Percentiles rank a stretch among this genome's conserved stretches.
Conservation (phyloP, 1,140 invertebrate genomes). For the Pseudomyrmex gracilis region DNA sequence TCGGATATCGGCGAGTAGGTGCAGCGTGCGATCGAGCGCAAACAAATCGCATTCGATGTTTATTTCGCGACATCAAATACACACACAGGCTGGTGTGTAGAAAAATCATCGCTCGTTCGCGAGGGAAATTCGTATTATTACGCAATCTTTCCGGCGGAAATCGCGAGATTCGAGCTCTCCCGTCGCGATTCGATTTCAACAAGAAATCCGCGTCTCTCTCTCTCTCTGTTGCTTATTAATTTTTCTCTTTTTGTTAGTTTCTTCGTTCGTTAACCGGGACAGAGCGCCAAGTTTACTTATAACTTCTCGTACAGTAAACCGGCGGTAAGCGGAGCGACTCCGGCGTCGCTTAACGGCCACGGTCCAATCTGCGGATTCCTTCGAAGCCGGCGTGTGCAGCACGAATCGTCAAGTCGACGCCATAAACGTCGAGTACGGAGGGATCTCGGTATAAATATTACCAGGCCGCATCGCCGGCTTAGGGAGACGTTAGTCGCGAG, state of each 20-base stretch:
- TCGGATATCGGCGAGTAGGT: conserved; percentile 1
- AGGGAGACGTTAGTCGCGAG: conserved; percentile 63
- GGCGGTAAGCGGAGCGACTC: conserved; percentile 53
- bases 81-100: background rate
- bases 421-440: conserved; percentile 59
- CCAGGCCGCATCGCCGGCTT: conserved; percentile 65
- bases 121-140: conserved; percentile 16
- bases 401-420: conserved; percentile 62
- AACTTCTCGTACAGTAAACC: conserved; percentile 31
- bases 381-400: background rate
- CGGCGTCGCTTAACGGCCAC: conserved; percentile 16
- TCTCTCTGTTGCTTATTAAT: no score
- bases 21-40: conserved; percentile 25
- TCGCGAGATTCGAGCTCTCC: conserved; percentile 29
- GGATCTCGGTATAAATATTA: conserved; percentile 74
- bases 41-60: conserved; percentile 46
- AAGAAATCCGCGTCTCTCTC: background rate
- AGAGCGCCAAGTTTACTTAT: background rate
- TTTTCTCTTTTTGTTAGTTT: background rate
- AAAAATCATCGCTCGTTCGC: background rate
- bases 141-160: conserved; percentile 36
- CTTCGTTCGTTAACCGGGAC: conserved; percentile 12
- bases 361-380: background rate
- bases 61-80: conserved; percentile 31
- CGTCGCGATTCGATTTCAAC: conserved; percentile 34